Evolutionary conservation across 2,797 vertebrate species (phyloP).

Genomic region (Rachycentron canadum): DNA sequence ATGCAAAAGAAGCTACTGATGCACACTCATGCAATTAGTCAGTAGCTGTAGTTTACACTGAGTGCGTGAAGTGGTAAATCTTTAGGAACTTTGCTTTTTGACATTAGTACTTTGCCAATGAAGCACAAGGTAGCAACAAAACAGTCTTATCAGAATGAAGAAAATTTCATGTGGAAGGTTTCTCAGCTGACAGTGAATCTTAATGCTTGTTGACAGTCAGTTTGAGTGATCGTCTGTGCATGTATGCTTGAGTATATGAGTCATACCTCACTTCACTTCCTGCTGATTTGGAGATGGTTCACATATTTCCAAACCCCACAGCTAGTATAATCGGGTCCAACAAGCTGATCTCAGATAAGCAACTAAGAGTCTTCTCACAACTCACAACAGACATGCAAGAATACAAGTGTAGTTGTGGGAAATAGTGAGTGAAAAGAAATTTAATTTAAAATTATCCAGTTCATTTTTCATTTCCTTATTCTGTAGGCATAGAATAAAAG

Average conservation of each 20-base stretch:
- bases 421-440: no score
- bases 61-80: background rate
- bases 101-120: constrained; percentile 1
- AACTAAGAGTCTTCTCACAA: background rate
- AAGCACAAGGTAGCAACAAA: background rate
- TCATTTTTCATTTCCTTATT: no score
- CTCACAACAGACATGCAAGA: background rate
- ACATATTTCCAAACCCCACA: background rate
- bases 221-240: background rate
- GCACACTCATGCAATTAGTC: no score
- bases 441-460: no score
- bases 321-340: constrained; percentile 17
- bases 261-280: constrained; percentile 7
- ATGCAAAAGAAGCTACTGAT: background rate
- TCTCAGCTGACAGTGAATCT: constrained; percentile 10
- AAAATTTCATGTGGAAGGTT: background rate
- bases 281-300: constrained; percentile 19
- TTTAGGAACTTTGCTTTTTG: background rate
- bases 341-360: constrained; percentile 29
- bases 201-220: constrained; percentile 20
- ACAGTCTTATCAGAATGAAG: constrained; percentile 5
- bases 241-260: background rate
- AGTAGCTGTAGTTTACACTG: no score
- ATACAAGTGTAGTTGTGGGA: background rate
- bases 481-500: no score